Evolutionary conservation across 2,113 vertebrate species (phyloP), one percentile per base, ranked within the genome.

Genomic region (Phrynosoma platyrhinos): DNA sequence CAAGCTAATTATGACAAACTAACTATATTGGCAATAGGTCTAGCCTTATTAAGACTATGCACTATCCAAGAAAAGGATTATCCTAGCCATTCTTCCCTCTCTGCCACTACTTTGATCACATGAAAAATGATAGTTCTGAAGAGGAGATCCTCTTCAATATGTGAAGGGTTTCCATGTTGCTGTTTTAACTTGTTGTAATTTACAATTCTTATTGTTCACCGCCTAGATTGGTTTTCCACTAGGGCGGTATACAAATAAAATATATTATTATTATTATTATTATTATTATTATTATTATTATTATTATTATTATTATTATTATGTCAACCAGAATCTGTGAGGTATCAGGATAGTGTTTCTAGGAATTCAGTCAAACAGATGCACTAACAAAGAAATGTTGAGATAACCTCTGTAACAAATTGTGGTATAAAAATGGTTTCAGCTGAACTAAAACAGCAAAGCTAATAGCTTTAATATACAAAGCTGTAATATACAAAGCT

Each of bases 331-430:
- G 18, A 18, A 84, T 55, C 84, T 83, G 69, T 88, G n/a, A 68
- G 69, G 69, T 25, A 90, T 62, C 58, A 27, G 18, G 72, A 85
- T 68, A 72, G 1, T 30, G 82, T 79, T 74, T 81, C 52, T 75
- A 87, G 91, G 72, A 84, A 85, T 88, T 82, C 42, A 89, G 53
- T 13, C 47, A 82, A 77, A 80, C 84, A 91, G 72, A 78, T 91
- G 84, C 93, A 62, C 88, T 77, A 90, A 87, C 86, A 94, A 55
- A 91, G 32, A 88, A 64, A 89, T 2, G 16, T 47, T 90, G 94
- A 91, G 53, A 52, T 93, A 92, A 32, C 66, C 25, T n/a, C 42
- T 42, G 9, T 40, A 10, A 87, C 90, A 30, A 32, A 85, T 55
- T 68, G 25, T 1, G 10, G 55, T 74, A 27, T 25, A 40, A 69